Conservation (phyloP, 2,797 vertebrate genomes). For the Takifugu rubripes region DNA sequence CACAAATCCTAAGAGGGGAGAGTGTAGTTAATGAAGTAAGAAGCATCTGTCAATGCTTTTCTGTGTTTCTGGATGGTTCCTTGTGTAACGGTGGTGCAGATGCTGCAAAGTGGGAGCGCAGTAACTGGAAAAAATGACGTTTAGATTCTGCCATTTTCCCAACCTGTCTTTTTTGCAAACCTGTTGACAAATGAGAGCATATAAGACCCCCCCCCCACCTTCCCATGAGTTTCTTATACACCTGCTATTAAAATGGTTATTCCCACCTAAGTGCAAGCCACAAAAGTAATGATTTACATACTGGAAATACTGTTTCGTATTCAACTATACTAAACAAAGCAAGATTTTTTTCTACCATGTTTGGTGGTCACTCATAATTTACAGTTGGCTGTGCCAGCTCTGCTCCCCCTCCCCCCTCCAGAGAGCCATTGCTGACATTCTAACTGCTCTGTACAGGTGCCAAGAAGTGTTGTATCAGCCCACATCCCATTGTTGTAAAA, state of each 20-base stretch:
- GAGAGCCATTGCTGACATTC: constrained; percentile 51
- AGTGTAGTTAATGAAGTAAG: constrained; percentile 65
- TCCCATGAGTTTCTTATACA: constrained; percentile 6
- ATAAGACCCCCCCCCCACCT: not conserved
- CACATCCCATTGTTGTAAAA: constrained; percentile 69
- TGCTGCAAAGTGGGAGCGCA: constrained; percentile 35
- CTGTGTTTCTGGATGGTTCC: constrained; percentile 60
- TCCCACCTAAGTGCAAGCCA: constrained; percentile 10
- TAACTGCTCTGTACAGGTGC: constrained; percentile 55
- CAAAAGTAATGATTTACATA: constrained; percentile 11
- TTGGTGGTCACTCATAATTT: constrained; percentile 10
- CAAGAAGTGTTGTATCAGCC: constrained; percentile 57
- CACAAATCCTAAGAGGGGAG: constrained; percentile 52
- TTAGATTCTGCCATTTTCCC: constrained; percentile 59
- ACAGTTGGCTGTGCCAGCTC: constrained; percentile 3
- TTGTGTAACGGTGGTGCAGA: constrained; percentile 46
- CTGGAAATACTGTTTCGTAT: constrained; percentile 27
- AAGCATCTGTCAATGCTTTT: constrained; percentile 58
- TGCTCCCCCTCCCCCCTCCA: constrained; percentile 15
- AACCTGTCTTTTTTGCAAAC: constrained; percentile 38
- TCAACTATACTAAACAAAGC: constrained; percentile 27
- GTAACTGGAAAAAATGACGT: constrained; percentile 65
- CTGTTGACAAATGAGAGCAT: constrained; percentile 4
- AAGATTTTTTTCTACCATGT: not conserved
- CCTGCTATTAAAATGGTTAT: constrained; percentile 23